Percentiles rank a stretch among this genome's conserved stretches.
phyloP scores from a whole-genome alignment of 2,113 vertebrate genomes.

The Agelaius tricolor region DNA sequence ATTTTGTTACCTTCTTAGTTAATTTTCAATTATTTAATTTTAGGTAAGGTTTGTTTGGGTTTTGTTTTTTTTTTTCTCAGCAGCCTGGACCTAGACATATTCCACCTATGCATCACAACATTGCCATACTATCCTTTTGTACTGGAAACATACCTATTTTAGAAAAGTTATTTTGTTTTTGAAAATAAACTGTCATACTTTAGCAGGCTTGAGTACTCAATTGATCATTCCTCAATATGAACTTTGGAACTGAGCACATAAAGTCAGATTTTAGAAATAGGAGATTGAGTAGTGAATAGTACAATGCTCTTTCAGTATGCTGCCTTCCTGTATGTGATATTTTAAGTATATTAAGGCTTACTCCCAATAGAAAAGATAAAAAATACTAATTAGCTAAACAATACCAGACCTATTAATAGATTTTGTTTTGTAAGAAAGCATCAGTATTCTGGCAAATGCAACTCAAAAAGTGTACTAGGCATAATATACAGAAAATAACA shows the following conservation, averaged over 20 bases:
- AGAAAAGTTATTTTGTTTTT: neutral
- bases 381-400: neutral
- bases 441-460: neutral
- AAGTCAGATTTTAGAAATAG: neutral
- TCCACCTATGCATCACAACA: neutral
- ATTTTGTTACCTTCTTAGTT: neutral
- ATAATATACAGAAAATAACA: neutral
- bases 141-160: neutral
- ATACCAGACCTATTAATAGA: neutral
- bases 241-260: neutral
- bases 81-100: neutral
- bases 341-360: neutral
- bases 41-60: neutral
- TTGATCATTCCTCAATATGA: neutral
- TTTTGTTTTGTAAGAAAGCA: neutral
- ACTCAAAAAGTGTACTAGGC: neutral
- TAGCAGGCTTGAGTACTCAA: fast-evolving
- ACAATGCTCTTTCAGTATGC: neutral
- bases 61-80: neutral
- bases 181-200: neutral
- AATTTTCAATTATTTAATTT: neutral
- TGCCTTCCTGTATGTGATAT: neutral
- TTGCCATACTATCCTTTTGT: neutral
- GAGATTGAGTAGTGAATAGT: neutral
- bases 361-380: neutral